Evolutionary conservation across 2,888 invertebrate species (phyloP), one percentile per base, ranked within the genome.

Genomic region (Tortricodes alternella): DNA sequence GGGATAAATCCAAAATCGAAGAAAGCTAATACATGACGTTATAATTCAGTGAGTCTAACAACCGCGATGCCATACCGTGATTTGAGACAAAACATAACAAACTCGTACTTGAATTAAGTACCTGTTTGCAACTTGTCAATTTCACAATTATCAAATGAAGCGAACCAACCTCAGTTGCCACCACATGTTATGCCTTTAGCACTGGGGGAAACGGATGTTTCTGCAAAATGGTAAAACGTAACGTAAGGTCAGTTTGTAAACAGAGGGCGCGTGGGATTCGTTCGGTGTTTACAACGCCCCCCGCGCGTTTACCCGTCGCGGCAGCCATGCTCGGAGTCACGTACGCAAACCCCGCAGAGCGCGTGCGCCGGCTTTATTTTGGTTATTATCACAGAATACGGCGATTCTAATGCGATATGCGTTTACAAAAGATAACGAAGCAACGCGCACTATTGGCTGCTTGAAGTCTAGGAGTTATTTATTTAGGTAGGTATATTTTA

Each of bases 251-350:
- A 62, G 73, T 78, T 78, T 74, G 80, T 82, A 84, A 82, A 84
- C 78, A 83, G 60, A 60, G 67, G 66, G 70, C 68, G 67, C 74
- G 80, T 78, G 76, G 74, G 82, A 77, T 80, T 77, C 70, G 70
- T 68, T 55, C 43, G 29, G 53, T 85, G 84, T 84, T 84, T 81
- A 84, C 82, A 79, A 39, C 53, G 62, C 59, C 60, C 65, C 61
- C 58, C 60, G 60, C 62, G 62, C 58, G 29, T 67, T 60, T 53
- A 41, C 62, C 57, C 57, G 61, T 3, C 61, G 46, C 62, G 65
- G 74, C 72, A 64, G 78, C 79, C 88, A 86, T 89, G 89, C 83
- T 71, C 59, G 66, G 27, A 80, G 89, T 89, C 89, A 89, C 89
- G 89, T 89, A 89, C 83, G 89, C 89, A 82, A 63, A 62, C 60